Evolutionary conservation across 1,140 invertebrate species (phyloP).

Genomic region (Plodia interpunctella): DNA sequence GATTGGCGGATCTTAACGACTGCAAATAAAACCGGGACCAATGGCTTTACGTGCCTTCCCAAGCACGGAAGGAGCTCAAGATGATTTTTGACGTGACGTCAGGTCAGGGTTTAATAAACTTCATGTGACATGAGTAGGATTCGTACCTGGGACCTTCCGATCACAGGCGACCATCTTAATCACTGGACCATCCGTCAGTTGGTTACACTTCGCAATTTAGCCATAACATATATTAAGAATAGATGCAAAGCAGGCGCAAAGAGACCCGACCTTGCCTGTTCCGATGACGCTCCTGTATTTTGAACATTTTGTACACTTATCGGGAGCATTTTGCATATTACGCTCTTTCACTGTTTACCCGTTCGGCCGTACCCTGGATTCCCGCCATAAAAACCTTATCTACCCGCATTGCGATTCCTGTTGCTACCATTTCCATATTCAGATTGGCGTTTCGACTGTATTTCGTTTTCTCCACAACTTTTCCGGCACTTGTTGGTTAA

Average conservation of each 20-base stretch:
- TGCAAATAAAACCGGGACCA: no score
- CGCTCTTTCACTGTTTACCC: conserved; percentile 35
- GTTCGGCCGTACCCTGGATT: conserved; percentile 34
- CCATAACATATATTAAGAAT: no score
- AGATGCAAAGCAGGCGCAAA: neutral
- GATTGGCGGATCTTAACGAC: no score
- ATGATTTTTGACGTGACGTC: no score
- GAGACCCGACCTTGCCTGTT: conserved; percentile 11
- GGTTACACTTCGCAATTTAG: no score
- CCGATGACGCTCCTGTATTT: conserved; percentile 16
- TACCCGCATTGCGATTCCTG: conserved; percentile 61
- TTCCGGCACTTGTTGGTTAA: conserved; percentile 28
- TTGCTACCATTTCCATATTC: conserved; percentile 61
- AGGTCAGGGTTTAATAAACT: no score
- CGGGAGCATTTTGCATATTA: conserved; percentile 34
- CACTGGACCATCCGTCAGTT: no score
- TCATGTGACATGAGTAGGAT: no score
- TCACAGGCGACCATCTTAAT: no score
- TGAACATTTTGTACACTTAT: conserved; percentile 38
- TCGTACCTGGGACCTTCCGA: no score
- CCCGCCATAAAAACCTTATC: conserved; percentile 68
- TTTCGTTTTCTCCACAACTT: conserved; percentile 34
- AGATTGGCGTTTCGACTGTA: conserved; percentile 53
- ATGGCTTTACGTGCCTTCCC: no score
- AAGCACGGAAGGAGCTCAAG: no score